Evolutionary conservation across 1,140 invertebrate species (phyloP).

Genomic region (Scaptodrosophila lebanonensis): DNA sequence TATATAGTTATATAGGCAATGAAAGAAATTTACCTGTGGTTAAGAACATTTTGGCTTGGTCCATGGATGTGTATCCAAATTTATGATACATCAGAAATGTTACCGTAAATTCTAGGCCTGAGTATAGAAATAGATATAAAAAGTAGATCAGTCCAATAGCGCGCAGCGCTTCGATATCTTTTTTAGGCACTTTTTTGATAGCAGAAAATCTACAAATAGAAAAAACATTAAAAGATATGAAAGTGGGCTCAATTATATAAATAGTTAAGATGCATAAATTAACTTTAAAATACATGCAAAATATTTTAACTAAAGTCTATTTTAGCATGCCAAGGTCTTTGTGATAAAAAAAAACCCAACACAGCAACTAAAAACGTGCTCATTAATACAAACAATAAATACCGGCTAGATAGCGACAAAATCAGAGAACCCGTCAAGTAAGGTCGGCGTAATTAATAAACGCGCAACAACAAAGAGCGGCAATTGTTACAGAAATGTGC

Average conservation of each 20-base stretch:
- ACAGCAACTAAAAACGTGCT: conserved; percentile 26
- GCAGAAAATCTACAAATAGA: conserved; percentile 80
- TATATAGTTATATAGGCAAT: background rate
- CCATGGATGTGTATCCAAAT: conserved; percentile 94
- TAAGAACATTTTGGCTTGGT: conserved; percentile 99
- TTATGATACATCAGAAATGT: conserved; percentile 97
- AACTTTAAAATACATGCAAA: conserved; percentile 5
- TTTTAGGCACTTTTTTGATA: conserved; percentile 79
- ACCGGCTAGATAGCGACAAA: conserved; percentile 24
- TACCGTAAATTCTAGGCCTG: conserved; percentile 97
- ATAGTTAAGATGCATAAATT: background rate
- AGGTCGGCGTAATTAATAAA: background rate
- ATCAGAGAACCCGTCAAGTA: conserved; percentile 30
- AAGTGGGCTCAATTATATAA: background rate
- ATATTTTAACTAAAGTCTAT: background rate
- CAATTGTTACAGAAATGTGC: background rate
- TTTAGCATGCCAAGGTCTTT: conserved; percentile 14
- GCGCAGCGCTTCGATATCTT: conserved; percentile 83
- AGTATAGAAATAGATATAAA: conserved; percentile 97
- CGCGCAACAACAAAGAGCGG: background rate
- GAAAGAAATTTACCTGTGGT: conserved; percentile 83
- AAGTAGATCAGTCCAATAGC: conserved; percentile 93
- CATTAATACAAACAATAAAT: too few species aligned
- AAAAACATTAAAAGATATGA: background rate
- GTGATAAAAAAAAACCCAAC: conserved; percentile 8